Conservation (phyloP, 2,888 invertebrate genomes). For the Mythimna albipuncta region DNA sequence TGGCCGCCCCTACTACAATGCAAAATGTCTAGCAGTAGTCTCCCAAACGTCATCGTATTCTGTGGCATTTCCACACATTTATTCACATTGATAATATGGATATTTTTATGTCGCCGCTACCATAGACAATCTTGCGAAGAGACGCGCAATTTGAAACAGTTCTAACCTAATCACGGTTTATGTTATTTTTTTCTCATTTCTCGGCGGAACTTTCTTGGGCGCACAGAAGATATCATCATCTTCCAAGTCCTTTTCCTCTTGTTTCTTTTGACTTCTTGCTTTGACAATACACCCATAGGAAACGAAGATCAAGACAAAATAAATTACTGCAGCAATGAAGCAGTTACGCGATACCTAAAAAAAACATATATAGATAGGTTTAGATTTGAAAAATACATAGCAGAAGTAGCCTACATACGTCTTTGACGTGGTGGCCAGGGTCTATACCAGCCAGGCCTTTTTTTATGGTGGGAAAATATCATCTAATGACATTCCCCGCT, state of each 20-base stretch:
- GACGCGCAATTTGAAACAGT: background rate
- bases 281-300: slow-evolving; percentile 70
- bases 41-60: background rate
- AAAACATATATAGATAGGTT: slow-evolving; percentile 10
- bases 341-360: slow-evolving; percentile 95
- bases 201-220: slow-evolving; percentile 7
- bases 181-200: slow-evolving; percentile 19
- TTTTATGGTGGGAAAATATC: too few species aligned
- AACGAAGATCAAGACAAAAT: slow-evolving; percentile 92
- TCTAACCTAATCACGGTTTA: background rate
- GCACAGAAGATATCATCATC: slow-evolving; percentile 73
- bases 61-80: background rate
- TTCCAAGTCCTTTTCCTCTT: slow-evolving; percentile 45
- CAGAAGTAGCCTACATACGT: background rate
- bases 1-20: too few species aligned
- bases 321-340: slow-evolving; percentile 96
- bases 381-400: background rate
- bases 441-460: too few species aligned
- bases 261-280: slow-evolving; percentile 57
- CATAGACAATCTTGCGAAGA: background rate
- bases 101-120: background rate
- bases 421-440: too few species aligned
- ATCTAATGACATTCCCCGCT: too few species aligned
- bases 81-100: background rate
- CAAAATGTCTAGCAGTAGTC: background rate